A percentile compares a stretch with the other conserved stretches of the same genome.
These are phyloP conservation scores for Nemopilema nomurai DNA, from an alignment of 30 jellyfish, hydroid and myxozoan genomes.

Conservation along the genomic window DNA sequence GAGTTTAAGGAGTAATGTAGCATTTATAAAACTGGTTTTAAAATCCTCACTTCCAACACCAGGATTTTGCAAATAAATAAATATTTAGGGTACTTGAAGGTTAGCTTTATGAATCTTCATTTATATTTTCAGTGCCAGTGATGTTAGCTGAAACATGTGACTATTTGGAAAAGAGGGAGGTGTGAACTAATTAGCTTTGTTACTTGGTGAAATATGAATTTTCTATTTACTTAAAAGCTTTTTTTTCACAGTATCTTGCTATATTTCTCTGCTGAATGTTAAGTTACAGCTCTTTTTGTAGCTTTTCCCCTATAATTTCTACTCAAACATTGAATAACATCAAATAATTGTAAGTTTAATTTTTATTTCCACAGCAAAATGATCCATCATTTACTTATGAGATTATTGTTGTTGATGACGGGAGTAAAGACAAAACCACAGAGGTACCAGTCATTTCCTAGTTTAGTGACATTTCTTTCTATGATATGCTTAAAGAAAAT, in stretches of 20 bases:
- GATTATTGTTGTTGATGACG: conserved; percentile 91
- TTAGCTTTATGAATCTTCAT: not conserved
- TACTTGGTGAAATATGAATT: not conserved
- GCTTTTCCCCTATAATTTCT: too few species aligned
- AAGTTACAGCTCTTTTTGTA: too few species aligned
- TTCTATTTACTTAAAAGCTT: not conserved
- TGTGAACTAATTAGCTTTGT: not conserved
- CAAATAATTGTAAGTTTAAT: not conserved
- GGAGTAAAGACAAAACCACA: conserved; percentile 90
- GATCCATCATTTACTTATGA: conserved; percentile 77
- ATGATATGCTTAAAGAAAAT: not conserved
- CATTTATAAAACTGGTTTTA: too few species aligned
- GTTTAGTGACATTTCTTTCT: not conserved
- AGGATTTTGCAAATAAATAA: not conserved
- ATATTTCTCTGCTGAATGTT: too few species aligned
- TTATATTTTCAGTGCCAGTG: conserved; percentile 47
- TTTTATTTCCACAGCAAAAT: conserved; percentile 37
- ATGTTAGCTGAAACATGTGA: conserved; percentile 87
- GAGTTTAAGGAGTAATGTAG: too few species aligned
- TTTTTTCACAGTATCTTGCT: not conserved
- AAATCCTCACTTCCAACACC: not conserved
- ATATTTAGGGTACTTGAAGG: too few species aligned
- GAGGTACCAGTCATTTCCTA: conserved; percentile 22
- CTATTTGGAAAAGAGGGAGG: conserved; percentile 82
- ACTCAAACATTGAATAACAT: too few species aligned